phyloP scores from a whole-genome alignment of 2,113 vertebrate species.

The Carassius gibelio region DNA sequence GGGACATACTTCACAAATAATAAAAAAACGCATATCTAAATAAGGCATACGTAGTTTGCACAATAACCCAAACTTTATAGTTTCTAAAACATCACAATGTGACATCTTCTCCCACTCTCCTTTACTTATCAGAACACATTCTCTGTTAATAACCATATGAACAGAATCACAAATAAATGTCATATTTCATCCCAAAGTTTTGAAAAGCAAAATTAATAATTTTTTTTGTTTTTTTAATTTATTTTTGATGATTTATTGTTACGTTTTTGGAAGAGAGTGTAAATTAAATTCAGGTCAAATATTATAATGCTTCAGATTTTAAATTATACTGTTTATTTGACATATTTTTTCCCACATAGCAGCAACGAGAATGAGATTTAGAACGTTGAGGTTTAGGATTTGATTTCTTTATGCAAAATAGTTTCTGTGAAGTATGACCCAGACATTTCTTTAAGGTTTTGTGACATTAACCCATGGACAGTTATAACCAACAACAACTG shows the following conservation, averaged over 20 bases:
- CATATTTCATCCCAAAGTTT: not conserved
- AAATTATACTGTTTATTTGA: not conserved
- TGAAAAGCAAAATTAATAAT: too few relatives aligned
- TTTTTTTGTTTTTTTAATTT: too few relatives aligned
- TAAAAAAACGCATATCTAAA: too few relatives aligned
- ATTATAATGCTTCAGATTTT: too few relatives aligned
- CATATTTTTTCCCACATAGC: not conserved
- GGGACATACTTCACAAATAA: not conserved
- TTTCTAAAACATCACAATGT: not conserved
- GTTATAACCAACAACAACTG: not conserved
- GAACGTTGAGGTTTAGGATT: not conserved
- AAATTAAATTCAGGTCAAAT: not conserved
- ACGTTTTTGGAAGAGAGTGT: not conserved
- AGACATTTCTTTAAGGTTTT: not conserved
- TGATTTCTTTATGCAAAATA: not conserved
- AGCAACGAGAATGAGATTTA: too few relatives aligned
- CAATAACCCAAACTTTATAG: not conserved
- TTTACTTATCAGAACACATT: not conserved
- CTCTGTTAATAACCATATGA: not conserved
- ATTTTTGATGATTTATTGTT: not conserved
- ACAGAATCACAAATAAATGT: not conserved
- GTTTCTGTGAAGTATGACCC: not conserved
- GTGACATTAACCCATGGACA: not conserved
- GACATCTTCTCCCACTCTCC: not conserved
- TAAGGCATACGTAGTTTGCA: not conserved